phyloP scores from a whole-genome alignment of 2,113 vertebrate genomes.

The Martes martes region DNA sequence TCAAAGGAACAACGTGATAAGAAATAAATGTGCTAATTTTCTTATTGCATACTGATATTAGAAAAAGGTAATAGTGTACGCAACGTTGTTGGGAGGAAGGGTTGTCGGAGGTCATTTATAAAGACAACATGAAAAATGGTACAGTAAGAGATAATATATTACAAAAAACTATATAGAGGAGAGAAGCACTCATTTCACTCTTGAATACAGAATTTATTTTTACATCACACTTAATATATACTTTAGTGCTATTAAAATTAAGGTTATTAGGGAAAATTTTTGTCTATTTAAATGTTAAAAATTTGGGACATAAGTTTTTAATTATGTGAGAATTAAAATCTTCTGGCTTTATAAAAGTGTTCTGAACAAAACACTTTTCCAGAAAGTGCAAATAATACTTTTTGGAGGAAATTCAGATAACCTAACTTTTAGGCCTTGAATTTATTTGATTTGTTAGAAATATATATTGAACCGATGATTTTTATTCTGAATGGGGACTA shows the following conservation, averaged over 20 bases:
- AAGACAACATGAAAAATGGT: not conserved
- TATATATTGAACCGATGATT: not conserved
- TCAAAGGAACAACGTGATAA: not conserved
- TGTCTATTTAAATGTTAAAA: constrained; percentile 6
- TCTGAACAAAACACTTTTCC: not conserved
- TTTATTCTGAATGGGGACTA: constrained; percentile 1
- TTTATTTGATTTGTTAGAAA: constrained; percentile 16
- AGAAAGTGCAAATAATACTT: not conserved
- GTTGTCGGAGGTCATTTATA: not conserved
- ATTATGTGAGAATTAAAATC: constrained; percentile 18
- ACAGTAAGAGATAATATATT: not conserved
- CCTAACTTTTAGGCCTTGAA: not conserved
- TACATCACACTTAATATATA: not conserved
- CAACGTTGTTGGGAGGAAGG: not conserved
- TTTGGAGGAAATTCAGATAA: not conserved
- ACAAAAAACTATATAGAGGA: not conserved
- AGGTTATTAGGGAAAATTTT: not conserved
- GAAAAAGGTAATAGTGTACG: not conserved
- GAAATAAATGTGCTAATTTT: not conserved
- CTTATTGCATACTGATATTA: not conserved
- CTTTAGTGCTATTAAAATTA: constrained; percentile 3
- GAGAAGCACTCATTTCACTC: not conserved
- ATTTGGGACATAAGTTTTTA: not conserved
- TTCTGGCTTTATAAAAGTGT: not conserved
- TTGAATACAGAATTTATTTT: not conserved